Evolutionary conservation across 2,888 invertebrate genomes (phyloP), one percentile per base, ranked within the genome.

Genomic region (Neelides folsomi): DNA sequence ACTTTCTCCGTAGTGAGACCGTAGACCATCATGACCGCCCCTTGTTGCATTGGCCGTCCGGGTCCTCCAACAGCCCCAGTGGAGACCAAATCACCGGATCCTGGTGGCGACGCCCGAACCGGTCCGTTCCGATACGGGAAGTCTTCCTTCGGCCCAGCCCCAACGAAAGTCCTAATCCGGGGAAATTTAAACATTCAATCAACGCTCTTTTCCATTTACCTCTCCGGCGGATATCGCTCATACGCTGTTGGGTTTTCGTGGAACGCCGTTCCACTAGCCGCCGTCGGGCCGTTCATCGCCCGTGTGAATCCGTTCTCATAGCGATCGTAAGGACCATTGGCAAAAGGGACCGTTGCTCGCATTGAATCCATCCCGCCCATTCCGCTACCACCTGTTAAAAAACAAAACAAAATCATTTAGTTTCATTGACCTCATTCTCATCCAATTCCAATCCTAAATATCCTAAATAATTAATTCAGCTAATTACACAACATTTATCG

Each of bases 21-120:
- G 74, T 98, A 97, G 52, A 97, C 92, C 95, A 97, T 95, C 77
- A 95, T 84, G 57, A 97, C 95, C 47, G 88, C 84, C 47, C 87
- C 88, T 68, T 87, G 82, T 67, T 79, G 80, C 61, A 64, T 64
- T 15, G 67, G 68, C 39, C 64, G 65, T 27, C 66, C 67, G 10
- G 64, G 61, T 44, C 64, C 60, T 39, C 60, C 59, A 19, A 54
- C 61, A 47, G 55, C 53, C 15, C 59, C 60, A 52, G 59, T 51
- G 13, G 20, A 34, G 7, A 39, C 49, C 42, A 48, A 46, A 15
- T 53, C 53, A 41, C 55, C 60, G 44, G 60, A 54, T 42, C 57
- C 58, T 39, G 60, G 60, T 38, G 64, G 60, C 49, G 64, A 57
- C 15, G 61, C 55, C 47, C 64, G 56, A 49, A 62, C 54, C 18